Evolutionary conservation across 2,113 vertebrate genomes (phyloP).

Genomic region (Cryptomyrus ogoouensis): DNA sequence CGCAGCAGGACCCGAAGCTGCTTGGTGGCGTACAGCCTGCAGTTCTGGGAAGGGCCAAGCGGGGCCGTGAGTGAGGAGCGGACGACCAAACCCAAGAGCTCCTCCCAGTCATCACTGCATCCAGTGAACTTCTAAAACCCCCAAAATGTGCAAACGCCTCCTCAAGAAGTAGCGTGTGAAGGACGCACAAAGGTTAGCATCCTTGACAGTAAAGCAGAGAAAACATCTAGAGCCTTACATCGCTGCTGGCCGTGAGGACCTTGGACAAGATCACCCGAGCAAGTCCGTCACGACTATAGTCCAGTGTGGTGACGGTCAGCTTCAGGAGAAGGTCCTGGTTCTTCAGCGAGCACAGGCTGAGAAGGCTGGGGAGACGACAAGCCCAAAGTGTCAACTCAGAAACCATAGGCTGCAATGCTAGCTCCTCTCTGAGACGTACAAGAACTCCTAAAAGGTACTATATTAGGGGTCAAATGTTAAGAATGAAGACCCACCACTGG

Average conservation of each 20-base stretch:
- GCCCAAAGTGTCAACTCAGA: neutral
- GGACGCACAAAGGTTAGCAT: neutral
- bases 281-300: conserved; percentile 78
- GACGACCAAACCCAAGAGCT: neutral
- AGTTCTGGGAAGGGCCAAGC: conserved; percentile 52
- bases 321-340: conserved; percentile 78
- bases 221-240: conserved; percentile 32
- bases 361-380: conserved; percentile 54
- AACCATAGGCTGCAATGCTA: neutral
- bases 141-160: neutral
- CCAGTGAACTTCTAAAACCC: neutral
- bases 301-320: conserved; percentile 74
- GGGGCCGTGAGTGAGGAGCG: neutral
- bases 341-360: conserved; percentile 78
- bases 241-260: conserved; percentile 71
- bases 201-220: neutral
- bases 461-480: neutral
- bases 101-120: neutral
- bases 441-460: neutral
- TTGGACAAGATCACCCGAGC: conserved; percentile 79
- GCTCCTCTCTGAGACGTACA: neutral
- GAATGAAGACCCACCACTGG: conserved; percentile 64
- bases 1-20: conserved; percentile 73
- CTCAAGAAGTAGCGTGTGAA: neutral
- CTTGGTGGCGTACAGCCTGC: conserved; percentile 76